A percentile compares a stretch with the other conserved stretches of the same genome.
Conservation (phyloP, 2,888 invertebrate genomes). For the Noctua fimbriata region DNA sequence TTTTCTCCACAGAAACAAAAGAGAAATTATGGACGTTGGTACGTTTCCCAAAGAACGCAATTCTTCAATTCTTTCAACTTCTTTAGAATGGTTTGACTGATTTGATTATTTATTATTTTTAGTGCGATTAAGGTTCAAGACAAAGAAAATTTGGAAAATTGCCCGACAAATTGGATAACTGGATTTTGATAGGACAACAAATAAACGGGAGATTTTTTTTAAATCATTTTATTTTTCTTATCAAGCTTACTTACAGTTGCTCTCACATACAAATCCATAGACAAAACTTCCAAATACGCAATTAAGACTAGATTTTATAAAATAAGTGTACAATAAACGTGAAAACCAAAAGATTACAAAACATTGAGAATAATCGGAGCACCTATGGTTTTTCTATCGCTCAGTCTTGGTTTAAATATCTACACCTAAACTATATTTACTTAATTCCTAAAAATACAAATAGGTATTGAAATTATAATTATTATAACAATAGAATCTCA, state of each 20-base stretch:
- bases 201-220: not conserved
- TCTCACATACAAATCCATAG: conserved; percentile 46
- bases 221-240: conserved; percentile 43
- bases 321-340: conserved; percentile 52
- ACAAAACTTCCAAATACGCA: conserved; percentile 53
- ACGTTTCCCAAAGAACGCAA: not conserved
- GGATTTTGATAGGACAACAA: not conserved
- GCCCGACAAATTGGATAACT: not conserved
- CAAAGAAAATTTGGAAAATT: not conserved
- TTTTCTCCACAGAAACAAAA: not conserved
- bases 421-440: conserved; percentile 47
- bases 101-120: not conserved
- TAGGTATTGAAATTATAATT: conserved; percentile 20
- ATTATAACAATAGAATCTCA: conserved; percentile 32
- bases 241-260: conserved; percentile 54
- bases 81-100: not conserved
- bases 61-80: no score
- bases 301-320: conserved; percentile 67
- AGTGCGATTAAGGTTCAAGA: not conserved
- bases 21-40: not conserved
- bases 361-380: conserved; percentile 59
- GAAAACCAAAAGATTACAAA: conserved; percentile 57
- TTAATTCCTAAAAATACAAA: conserved; percentile 39
- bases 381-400: conserved; percentile 62
- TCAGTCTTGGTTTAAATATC: conserved; percentile 68